A percentile compares a stretch with the other conserved stretches of the same genome.
phyloP scores from a whole-genome alignment of 2,888 invertebrate genomes.

The Eretmocerus hayati region DNA sequence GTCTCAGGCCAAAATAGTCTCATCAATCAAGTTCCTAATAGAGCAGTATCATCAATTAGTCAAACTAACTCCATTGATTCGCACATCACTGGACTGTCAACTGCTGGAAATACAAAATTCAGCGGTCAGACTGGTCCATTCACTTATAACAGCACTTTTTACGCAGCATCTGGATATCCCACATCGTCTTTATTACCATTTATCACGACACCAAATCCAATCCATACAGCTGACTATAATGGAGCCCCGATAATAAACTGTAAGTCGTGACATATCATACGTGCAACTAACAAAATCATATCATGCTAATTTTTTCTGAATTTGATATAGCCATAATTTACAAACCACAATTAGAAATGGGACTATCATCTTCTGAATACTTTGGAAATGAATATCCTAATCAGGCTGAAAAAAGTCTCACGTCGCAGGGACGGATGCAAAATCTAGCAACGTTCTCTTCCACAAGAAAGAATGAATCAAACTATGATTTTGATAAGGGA shows the following conservation, averaged over 20 bases:
- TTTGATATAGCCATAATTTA: slow-evolving; percentile 19
- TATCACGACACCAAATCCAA: slow-evolving; percentile 7
- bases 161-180: slow-evolving; percentile 11
- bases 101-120: slow-evolving; percentile 9
- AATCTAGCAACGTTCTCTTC: too few relatives aligned
- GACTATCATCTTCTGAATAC: slow-evolving; percentile 17
- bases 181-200: slow-evolving; percentile 18
- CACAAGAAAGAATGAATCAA: too few relatives aligned
- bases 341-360: slow-evolving; percentile 17
- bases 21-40: neutral
- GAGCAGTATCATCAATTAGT: neutral
- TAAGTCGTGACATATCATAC: slow-evolving; percentile 8
- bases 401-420: slow-evolving; percentile 20
- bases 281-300: slow-evolving; percentile 1
- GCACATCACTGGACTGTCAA: slow-evolving; percentile 4
- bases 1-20: too few relatives aligned
- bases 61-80: neutral
- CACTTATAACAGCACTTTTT: slow-evolving; percentile 15
- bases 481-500: too few relatives aligned
- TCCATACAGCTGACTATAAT: neutral
- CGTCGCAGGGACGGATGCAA: slow-evolving; percentile 8
- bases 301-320: neutral
- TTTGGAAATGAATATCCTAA: slow-evolving; percentile 20
- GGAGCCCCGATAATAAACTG: slow-evolving; percentile 17
- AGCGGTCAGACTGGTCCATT: slow-evolving; percentile 4